A percentile compares a stretch with the other conserved stretches of the same genome.
Evolutionary conservation across 2,113 vertebrate species (phyloP).

Genomic region (Alethe diademata): DNA sequence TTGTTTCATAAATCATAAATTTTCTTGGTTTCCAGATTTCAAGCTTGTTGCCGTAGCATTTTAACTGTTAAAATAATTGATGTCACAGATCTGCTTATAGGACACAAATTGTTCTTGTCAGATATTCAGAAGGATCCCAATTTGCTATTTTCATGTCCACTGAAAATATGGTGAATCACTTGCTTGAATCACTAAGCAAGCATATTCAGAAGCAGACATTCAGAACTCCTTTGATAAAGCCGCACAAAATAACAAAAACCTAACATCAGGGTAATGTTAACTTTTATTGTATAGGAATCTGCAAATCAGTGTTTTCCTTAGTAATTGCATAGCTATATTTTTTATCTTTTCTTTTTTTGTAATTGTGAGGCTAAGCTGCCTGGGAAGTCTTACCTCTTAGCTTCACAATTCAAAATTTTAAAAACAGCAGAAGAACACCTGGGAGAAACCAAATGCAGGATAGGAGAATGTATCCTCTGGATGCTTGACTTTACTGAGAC

Average conservation of each 20-base stretch:
- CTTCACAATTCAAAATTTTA: not conserved
- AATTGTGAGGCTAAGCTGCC: not conserved
- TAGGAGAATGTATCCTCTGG: not conserved
- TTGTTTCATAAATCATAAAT: not conserved
- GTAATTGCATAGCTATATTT: not conserved
- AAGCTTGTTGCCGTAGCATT: not conserved
- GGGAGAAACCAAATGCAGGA: not conserved
- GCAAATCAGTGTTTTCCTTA: not conserved
- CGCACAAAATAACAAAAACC: not conserved
- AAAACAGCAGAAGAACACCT: not conserved
- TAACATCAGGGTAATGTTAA: not conserved
- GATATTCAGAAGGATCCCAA: not conserved
- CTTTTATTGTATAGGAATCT: not conserved
- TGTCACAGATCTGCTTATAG: not conserved
- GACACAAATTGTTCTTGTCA: not conserved
- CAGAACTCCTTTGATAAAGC: not conserved
- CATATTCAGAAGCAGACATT: not conserved
- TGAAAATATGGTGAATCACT: not conserved
- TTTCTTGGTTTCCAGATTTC: not conserved
- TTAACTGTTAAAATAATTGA: not conserved
- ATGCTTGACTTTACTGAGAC: not conserved
- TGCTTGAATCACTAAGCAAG: not conserved
- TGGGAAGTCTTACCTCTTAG: not conserved
- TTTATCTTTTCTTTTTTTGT: not conserved
- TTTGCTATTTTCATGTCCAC: not conserved